Conservation (phyloP, 2,888 invertebrate genomes). For the Panopea generosa region DNA sequence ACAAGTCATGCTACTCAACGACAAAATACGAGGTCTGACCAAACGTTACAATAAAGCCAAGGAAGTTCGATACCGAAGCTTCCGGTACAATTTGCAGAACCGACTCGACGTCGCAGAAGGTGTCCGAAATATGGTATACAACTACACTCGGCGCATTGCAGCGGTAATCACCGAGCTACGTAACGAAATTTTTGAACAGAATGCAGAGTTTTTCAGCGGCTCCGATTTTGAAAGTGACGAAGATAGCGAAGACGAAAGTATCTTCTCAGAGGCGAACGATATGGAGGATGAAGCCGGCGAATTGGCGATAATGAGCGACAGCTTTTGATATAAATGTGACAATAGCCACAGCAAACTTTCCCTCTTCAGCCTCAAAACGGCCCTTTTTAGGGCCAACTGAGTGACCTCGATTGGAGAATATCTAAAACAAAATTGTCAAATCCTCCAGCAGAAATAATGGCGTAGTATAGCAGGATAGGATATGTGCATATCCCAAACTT, state of each 20-base stretch:
- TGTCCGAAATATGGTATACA: slow-evolving; percentile 33
- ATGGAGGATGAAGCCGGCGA: slow-evolving; percentile 1
- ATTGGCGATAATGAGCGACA: no score
- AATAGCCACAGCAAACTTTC: no score
- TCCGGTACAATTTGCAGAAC: slow-evolving; percentile 13
- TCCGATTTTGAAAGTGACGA: neutral
- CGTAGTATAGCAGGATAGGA: no score
- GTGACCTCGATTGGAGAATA: no score
- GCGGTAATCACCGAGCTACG: slow-evolving; percentile 12
- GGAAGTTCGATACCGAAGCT: slow-evolving; percentile 4
- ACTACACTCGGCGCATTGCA: slow-evolving; percentile 21
- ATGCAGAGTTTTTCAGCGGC: neutral
- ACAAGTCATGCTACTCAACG: slow-evolving; percentile 47
- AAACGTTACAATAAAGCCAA: slow-evolving; percentile 19
- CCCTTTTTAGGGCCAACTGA: no score
- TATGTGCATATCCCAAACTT: no score
- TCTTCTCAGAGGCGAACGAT: neutral
- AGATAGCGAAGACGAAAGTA: slow-evolving; percentile 10
- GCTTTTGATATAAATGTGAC: no score
- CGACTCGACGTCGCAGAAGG: slow-evolving; percentile 38
- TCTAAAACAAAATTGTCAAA: no score
- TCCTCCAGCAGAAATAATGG: no score
- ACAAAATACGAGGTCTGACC: slow-evolving; percentile 9
- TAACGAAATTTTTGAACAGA: slow-evolving; percentile 8
- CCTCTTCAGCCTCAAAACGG: no score